Evolutionary conservation across 2,888 invertebrate genomes (phyloP).

Genomic region (Nemoura dubitans): DNA sequence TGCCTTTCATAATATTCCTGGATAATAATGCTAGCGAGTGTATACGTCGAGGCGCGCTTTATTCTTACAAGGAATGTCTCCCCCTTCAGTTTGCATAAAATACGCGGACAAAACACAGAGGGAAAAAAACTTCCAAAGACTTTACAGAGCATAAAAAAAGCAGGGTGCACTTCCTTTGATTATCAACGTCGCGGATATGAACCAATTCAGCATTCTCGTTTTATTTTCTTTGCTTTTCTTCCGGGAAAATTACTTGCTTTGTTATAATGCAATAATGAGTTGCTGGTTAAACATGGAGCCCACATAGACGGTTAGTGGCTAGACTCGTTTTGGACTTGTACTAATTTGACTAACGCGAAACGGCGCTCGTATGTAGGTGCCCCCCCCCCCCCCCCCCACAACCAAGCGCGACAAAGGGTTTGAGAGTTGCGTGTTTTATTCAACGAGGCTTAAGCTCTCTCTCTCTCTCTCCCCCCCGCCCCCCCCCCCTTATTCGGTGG

Average conservation of each 20-base stretch:
- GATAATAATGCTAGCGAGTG: not conserved
- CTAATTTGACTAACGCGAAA: not conserved
- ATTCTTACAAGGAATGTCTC: not conserved
- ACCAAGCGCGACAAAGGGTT: not conserved
- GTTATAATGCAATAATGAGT: not conserved
- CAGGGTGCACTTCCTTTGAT: not conserved
- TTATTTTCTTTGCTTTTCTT: constrained; percentile 7
- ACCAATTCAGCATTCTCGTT: not conserved
- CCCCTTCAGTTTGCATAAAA: not conserved
- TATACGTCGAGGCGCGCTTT: not conserved
- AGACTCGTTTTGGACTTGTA: not conserved
- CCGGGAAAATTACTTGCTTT: not conserved
- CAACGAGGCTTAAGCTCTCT: not conserved
- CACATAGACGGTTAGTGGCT: not conserved
- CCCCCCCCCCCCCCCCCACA: not conserved
- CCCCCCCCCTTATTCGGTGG: not conserved
- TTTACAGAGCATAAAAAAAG: not conserved
- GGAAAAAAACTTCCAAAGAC: not conserved
- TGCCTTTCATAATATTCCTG: not conserved
- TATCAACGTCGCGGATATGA: not conserved
- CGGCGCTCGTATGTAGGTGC: not conserved
- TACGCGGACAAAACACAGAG: not conserved
- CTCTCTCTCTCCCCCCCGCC: not conserved
- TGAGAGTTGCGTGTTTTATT: not conserved
- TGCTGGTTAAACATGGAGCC: not conserved